Conservation (phyloP, 1,140 invertebrate species). For the Zaprionus davidi region DNA sequence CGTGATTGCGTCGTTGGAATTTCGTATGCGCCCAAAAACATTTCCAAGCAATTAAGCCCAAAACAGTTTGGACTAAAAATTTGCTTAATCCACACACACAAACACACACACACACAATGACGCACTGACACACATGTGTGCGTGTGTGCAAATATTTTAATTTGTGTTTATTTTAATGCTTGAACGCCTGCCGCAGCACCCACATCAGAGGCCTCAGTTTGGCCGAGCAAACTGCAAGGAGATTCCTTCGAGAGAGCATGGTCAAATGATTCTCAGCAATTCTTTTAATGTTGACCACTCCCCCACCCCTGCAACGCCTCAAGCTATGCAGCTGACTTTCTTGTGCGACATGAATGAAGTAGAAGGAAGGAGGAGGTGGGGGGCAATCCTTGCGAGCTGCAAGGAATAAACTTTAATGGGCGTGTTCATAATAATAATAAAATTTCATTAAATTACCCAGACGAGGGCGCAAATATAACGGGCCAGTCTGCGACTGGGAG, state of each 20-base stretch:
- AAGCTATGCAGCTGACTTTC: conserved; percentile 57
- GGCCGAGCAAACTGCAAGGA: conserved; percentile 35
- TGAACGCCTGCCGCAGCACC: conserved; percentile 60
- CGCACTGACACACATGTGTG: background rate
- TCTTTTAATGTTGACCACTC: conserved; percentile 62
- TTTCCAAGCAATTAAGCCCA: conserved; percentile 72
- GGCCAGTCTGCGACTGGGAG: background rate
- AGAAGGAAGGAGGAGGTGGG: too few species aligned
- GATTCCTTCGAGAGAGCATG: conserved; percentile 76
- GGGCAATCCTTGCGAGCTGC: background rate
- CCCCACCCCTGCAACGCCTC: conserved; percentile 35
- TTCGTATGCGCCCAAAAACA: conserved; percentile 38
- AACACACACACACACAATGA: conserved; percentile 2
- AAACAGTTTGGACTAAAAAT: conserved; percentile 62
- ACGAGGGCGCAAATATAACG: conserved; percentile 7
- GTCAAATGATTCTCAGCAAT: conserved; percentile 79
- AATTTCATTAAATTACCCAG: conserved; percentile 82
- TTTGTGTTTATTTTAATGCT: conserved; percentile 82
- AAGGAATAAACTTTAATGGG: conserved; percentile 75
- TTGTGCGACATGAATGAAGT: background rate
- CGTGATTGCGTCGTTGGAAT: conserved; percentile 24
- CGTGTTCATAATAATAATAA: conserved; percentile 83
- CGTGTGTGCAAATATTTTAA: conserved; percentile 69
- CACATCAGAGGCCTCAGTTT: conserved; percentile 51
- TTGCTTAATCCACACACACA: conserved; percentile 27